Base-by-base conservation (phyloP, 2,113 vertebrate species). In the Mirza zaza region DNA sequence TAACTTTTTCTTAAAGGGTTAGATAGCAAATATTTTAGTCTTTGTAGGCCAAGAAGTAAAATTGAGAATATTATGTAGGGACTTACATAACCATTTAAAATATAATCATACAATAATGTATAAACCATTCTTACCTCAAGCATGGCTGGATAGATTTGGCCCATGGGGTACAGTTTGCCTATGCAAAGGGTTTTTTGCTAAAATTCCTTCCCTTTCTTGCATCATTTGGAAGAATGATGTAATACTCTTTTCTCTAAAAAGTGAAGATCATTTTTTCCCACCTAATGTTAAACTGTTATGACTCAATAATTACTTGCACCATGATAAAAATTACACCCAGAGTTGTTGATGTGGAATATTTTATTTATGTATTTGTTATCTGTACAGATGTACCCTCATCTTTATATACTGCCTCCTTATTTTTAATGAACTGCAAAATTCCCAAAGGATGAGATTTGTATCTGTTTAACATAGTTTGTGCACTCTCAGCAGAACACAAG, bases 301-400 rank as follows among this genome's bases (percentile, higher is more conserved):
- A 88, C 42, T 92, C 76, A 92, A 18, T 27, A 91, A 73, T 91
- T 83, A 90, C 12, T 71, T 89, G 23, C 42, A 32, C 85, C 34
- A 52, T 73, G 23, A 92, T 45, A 95, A 82, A 94, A 86, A 90
- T 52, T 67, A 90, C 9, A 94, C 18, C 25, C 68, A 20, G 57
- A 80, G 81, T 84, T 32, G 45, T 39, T 95, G 88, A 82, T 81
- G 15, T 5, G 84, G 10, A 75, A 85, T 79, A 79, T 50, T 94
- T 95, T 91, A 90, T 90, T 95, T 92, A 82, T 73, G 39, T 32
- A 55, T 42, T 75, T 94, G 48, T 73, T 83, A 71, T 77, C 36
- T 57, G 21, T 80, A 80, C 83, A 93, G 94, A 93, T 80, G 42
- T 87, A 63, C 76, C 42, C 20, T 80, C 80, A 57, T 84, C 81